Conservation (phyloP, 2,888 invertebrate genomes). For the Dasysyrphus tricinctus region DNA sequence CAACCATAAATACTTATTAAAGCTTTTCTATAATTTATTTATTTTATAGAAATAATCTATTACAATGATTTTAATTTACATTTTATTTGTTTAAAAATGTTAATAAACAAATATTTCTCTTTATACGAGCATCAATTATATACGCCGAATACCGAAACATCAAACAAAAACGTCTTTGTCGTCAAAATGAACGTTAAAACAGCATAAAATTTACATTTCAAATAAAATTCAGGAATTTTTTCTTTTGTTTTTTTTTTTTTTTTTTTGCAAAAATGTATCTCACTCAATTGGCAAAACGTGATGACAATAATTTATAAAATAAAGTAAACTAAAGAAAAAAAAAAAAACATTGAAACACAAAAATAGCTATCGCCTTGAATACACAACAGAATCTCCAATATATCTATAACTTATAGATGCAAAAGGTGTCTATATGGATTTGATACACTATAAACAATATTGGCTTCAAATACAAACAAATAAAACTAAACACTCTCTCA, state of each 20-base stretch:
- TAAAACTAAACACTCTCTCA: constrained; percentile 29
- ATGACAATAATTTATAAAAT: constrained; percentile 68
- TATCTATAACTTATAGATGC: not conserved
- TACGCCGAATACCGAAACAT: constrained; percentile 10
- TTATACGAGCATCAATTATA: constrained; percentile 40
- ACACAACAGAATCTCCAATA: constrained; percentile 33
- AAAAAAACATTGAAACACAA: not conserved
- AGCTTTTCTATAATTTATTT: not conserved
- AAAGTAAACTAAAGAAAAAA: constrained; percentile 15
- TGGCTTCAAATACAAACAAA: constrained; percentile 14
- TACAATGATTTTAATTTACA: constrained; percentile 1
- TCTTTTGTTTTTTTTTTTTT: not conserved
- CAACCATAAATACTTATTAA: too few species aligned
- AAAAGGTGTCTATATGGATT: not conserved
- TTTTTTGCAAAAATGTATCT: constrained; percentile 33
- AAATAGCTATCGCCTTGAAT: constrained; percentile 48
- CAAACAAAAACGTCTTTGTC: constrained; percentile 33
- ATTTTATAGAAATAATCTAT: not conserved
- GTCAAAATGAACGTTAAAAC: constrained; percentile 25
- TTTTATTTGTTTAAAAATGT: not conserved
- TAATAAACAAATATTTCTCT: constrained; percentile 44
- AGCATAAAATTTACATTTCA: constrained; percentile 65
- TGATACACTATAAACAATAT: constrained; percentile 28
- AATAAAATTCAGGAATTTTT: constrained; percentile 54
- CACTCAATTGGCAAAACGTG: constrained; percentile 70